These are phyloP conservation scores for Prionailurus viverrinus DNA, from an alignment of 2,113 vertebrate species.

Conservation along the genomic window DNA sequence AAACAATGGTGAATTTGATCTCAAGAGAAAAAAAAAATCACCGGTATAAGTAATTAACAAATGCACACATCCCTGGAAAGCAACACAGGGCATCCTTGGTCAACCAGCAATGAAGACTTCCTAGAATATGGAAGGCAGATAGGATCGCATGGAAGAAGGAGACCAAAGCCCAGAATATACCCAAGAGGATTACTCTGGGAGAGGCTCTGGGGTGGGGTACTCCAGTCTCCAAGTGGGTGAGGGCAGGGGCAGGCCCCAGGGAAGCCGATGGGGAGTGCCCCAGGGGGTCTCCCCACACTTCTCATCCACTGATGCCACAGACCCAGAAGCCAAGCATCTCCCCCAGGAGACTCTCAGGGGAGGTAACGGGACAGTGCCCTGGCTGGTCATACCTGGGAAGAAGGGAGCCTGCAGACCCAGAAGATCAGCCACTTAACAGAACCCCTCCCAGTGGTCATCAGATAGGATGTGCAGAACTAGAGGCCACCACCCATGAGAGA, in stretches of 20 bases:
- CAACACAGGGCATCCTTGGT: background rate
- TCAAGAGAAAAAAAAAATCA: background rate
- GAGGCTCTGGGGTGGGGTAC: background rate
- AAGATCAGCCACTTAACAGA: background rate
- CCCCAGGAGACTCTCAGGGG: background rate
- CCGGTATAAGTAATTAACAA: background rate
- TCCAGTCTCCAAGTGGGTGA: background rate
- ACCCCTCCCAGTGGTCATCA: background rate
- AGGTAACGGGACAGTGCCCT: background rate
- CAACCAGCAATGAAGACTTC: background rate
- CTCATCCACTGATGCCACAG: background rate
- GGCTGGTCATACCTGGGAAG: background rate
- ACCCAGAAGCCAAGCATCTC: background rate
- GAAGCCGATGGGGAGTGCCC: fast-evolving
- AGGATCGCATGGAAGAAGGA: background rate
- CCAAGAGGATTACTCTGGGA: background rate
- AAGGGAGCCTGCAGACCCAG: background rate
- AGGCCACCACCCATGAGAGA: background rate
- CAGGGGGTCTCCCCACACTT: background rate
- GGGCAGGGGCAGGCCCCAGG: background rate
- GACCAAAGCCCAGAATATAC: background rate
- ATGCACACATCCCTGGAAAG: background rate
- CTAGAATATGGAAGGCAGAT: background rate
- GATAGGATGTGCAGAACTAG: background rate
- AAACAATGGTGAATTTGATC: background rate